Percentiles rank a stretch among this genome's conserved stretches.
phyloP scores from a whole-genome alignment of 2,888 invertebrate species.

The Noctua pronuba region DNA sequence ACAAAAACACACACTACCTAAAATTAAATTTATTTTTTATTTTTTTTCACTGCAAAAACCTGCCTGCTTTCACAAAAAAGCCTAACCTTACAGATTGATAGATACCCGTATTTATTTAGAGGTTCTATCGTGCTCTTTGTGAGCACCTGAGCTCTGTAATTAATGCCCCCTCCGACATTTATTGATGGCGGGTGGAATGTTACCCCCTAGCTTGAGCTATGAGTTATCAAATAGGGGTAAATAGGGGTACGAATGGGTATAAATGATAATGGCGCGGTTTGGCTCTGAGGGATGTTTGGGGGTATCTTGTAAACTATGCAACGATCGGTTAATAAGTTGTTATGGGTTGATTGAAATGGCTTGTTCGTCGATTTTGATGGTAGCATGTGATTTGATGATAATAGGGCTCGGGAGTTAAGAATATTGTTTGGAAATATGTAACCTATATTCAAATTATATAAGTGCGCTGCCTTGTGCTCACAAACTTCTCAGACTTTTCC shows the following conservation, averaged over 20 bases:
- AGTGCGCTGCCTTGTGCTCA: not conserved
- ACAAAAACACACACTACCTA: not conserved
- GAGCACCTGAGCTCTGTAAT: conserved; percentile 75
- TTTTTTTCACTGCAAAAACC: not conserved
- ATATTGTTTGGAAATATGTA: not conserved
- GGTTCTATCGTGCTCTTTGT: conserved; percentile 60
- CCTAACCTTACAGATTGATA: conserved; percentile 51
- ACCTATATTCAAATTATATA: not conserved
- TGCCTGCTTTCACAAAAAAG: conserved; percentile 1
- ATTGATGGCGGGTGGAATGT: conserved; percentile 70
- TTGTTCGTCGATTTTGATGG: not conserved
- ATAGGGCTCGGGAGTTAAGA: not conserved
- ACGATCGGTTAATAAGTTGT: conserved; percentile 26
- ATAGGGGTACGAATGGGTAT: conserved; percentile 58
- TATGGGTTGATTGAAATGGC: not conserved
- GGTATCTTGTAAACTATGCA: conserved; percentile 46
- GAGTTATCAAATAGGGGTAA: conserved; percentile 62
- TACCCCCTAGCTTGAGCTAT: conserved; percentile 56
- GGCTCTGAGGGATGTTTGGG: conserved; percentile 39
- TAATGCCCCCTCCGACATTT: conserved; percentile 73
- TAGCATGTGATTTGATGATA: not conserved
- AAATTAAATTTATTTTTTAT: too few relatives aligned
- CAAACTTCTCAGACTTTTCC: too few relatives aligned
- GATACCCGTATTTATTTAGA: conserved; percentile 63
- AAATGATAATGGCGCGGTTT: conserved; percentile 58